These are phyloP conservation scores for Ceratina calcarata DNA, from an alignment of 1,140 invertebrate genomes.

Conservation along the genomic window DNA sequence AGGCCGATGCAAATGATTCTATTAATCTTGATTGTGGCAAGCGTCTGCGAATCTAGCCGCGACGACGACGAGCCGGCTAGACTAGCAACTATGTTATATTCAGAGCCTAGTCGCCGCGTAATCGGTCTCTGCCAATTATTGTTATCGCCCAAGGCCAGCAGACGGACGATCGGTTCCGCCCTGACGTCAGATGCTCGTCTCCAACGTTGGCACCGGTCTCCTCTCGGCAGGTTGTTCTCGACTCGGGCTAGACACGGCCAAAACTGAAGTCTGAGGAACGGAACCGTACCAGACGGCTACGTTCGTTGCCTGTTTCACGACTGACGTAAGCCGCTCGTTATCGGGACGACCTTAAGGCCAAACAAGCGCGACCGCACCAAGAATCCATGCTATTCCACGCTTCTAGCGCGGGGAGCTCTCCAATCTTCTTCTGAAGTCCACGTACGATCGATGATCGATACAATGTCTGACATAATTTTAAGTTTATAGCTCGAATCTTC, in stretches of 20 bases:
- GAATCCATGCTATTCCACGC: constrained; percentile 26
- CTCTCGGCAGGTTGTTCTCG: neutral
- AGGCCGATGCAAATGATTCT: constrained; percentile 7
- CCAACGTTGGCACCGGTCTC: neutral
- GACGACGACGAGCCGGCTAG: constrained; percentile 38
- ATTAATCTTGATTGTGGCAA: constrained; percentile 41
- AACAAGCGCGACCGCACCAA: constrained; percentile 40
- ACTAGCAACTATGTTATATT: constrained; percentile 3
- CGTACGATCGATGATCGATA: too few species aligned
- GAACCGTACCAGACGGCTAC: constrained; percentile 2
- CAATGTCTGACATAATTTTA: too few species aligned
- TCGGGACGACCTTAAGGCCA: constrained; percentile 51
- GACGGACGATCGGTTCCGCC: constrained; percentile 46
- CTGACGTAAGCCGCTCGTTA: constrained; percentile 52
- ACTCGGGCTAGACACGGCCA: constrained; percentile 1
- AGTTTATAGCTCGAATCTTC: too few species aligned
- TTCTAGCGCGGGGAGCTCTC: neutral
- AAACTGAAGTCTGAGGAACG: neutral
- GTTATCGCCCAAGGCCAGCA: constrained; percentile 56
- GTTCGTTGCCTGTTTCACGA: constrained; percentile 19
- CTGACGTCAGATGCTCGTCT: neutral
- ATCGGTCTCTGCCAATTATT: constrained; percentile 58
- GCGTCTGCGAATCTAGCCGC: neutral
- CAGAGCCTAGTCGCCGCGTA: constrained; percentile 11
- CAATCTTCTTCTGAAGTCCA: too few species aligned